Percentiles rank a stretch among this genome's conserved stretches.
phyloP scores from a whole-genome alignment of 2,113 vertebrate species.

The Jacana jacana region DNA sequence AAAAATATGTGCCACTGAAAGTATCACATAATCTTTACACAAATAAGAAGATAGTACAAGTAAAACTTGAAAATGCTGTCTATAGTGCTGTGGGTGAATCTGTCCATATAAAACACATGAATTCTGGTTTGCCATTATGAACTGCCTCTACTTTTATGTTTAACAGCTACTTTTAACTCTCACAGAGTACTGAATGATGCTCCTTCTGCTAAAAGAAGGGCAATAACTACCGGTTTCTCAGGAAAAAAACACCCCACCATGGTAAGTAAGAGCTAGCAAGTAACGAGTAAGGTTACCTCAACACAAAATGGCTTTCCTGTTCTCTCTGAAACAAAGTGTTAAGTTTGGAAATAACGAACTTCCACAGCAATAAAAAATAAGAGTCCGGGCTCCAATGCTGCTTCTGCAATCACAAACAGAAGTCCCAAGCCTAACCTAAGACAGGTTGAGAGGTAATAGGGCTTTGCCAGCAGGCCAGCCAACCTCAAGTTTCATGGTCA shows the following conservation, averaged over 20 bases:
- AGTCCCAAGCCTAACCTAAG: not conserved
- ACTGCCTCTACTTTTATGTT: not conserved
- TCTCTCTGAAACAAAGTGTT: not conserved
- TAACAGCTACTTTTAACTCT: conserved; percentile 6
- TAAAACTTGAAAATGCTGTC: not conserved
- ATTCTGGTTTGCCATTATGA: not conserved
- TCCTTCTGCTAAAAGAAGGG: not conserved
- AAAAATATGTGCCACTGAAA: not conserved
- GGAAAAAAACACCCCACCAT: not conserved
- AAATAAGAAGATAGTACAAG: not conserved
- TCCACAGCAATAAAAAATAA: not conserved
- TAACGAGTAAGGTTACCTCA: not conserved
- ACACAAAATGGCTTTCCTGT: not conserved
- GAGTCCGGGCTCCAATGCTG: not conserved
- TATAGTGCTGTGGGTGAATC: not conserved
- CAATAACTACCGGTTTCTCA: not conserved
- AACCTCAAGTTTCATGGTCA: rapidly evolving
- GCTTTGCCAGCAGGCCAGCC: not conserved
- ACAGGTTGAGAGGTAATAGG: not conserved
- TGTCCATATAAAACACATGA: not conserved
- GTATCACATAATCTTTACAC: not conserved
- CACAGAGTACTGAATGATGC: not conserved
- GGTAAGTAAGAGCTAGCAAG: not conserved
- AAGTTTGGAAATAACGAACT: not conserved
- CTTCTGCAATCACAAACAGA: rapidly evolving